Conservation (phyloP, 2,888 invertebrate genomes). For the Sphinx pinastri region DNA sequence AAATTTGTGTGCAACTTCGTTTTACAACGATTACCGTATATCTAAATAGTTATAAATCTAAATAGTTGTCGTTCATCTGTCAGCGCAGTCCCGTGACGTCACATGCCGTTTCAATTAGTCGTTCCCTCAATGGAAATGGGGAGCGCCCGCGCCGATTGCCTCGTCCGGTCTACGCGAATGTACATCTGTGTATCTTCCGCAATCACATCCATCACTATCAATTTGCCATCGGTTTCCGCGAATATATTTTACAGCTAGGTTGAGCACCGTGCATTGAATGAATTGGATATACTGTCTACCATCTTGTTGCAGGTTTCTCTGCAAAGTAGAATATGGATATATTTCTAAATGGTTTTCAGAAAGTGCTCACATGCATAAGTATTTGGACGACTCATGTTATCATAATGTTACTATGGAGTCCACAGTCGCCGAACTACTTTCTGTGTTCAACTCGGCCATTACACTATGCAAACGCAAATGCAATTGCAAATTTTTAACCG, state of each 20-base stretch:
- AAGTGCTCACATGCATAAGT: too few species aligned
- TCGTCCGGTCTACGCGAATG: constrained; percentile 72
- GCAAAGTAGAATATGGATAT: too few species aligned
- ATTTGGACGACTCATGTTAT: too few species aligned
- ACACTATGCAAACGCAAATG: too few species aligned
- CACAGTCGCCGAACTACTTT: too few species aligned
- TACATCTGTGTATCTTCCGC: constrained; percentile 69
- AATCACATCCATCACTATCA: constrained; percentile 52
- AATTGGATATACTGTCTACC: neutral
- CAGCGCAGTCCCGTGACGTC: constrained; percentile 37
- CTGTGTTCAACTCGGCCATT: too few species aligned
- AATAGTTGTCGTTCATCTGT: constrained; percentile 1
- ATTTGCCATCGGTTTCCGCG: constrained; percentile 18
- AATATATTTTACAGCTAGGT: neutral
- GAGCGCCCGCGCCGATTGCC: constrained; percentile 71
- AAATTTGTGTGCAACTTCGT: neutral
- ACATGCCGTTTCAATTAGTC: constrained; percentile 56
- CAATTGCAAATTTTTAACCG: too few species aligned
- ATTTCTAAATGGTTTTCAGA: too few species aligned
- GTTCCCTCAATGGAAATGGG: constrained; percentile 65
- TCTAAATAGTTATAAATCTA: neutral
- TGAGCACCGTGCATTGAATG: neutral
- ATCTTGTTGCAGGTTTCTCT: too few species aligned
- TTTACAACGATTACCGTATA: neutral
- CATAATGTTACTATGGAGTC: too few species aligned